A percentile compares a stretch with the other conserved stretches of the same genome.
Conservation (phyloP, 2,888 invertebrate species). For the Xylota segnis region DNA sequence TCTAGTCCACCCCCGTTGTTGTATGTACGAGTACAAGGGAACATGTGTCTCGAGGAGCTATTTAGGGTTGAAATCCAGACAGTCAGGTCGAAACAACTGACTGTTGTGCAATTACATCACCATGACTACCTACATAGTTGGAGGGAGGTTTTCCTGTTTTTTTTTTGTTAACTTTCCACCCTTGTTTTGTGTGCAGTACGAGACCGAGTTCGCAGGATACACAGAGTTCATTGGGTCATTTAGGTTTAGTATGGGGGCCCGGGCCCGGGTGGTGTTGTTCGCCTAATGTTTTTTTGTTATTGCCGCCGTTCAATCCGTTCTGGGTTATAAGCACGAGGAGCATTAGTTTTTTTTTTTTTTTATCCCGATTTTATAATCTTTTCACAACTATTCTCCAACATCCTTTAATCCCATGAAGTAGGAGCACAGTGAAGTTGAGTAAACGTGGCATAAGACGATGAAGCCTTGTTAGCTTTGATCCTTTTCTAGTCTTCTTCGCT, state of each 20-base stretch:
- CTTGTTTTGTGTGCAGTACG: conserved; percentile 4
- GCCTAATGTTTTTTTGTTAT: conserved; percentile 59
- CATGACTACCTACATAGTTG: conserved; percentile 51
- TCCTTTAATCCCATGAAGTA: conserved; percentile 34
- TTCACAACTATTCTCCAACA: conserved; percentile 58
- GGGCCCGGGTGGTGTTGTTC: conserved; percentile 14
- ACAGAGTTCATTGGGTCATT: conserved; percentile 68
- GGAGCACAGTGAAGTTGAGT: conserved; percentile 9
- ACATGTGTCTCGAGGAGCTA: conserved; percentile 42
- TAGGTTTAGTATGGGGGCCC: conserved; percentile 27
- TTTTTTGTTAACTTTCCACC: not conserved
- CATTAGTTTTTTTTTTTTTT: conserved; percentile 30
- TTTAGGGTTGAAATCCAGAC: conserved; percentile 66
- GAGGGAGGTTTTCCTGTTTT: conserved; percentile 11
- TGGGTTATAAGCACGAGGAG: conserved; percentile 39
- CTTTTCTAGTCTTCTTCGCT: conserved; percentile 19
- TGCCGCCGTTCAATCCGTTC: conserved; percentile 55
- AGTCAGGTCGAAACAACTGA: conserved; percentile 42
- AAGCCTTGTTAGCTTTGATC: conserved; percentile 53
- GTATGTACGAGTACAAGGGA: conserved; percentile 24
- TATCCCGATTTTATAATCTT: conserved; percentile 55
- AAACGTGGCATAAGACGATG: conserved; percentile 52
- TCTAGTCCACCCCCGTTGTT: conserved; percentile 1
- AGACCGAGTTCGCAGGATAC: conserved; percentile 34
- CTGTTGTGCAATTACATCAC: conserved; percentile 71